Conservation (phyloP, 2,888 invertebrate genomes). For the Pseudoips prasinana region DNA sequence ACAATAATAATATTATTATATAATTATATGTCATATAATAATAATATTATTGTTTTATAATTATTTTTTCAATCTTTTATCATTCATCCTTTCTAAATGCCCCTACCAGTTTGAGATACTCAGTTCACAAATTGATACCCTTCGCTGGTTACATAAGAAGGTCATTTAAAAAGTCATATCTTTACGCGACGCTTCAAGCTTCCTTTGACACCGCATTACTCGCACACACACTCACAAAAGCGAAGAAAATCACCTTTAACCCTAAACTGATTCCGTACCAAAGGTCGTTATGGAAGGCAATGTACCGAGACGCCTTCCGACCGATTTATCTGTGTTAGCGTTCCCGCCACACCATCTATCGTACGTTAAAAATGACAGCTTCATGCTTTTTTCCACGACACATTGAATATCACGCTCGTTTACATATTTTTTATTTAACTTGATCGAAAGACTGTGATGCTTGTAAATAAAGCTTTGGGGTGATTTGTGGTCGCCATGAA, state of each 20-base stretch:
- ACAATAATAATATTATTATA: no score
- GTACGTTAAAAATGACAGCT: conserved; percentile 72
- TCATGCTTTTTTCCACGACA: conserved; percentile 66
- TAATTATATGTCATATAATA: no score
- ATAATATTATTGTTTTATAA: no score
- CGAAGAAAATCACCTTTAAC: conserved; percentile 70
- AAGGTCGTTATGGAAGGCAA: conserved; percentile 76
- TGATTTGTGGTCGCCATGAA: conserved; percentile 40
- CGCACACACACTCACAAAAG: conserved; percentile 34
- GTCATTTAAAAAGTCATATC: conserved; percentile 25
- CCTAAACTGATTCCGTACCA: conserved; percentile 69
- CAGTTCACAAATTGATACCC: no score
- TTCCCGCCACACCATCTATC: conserved; percentile 57
- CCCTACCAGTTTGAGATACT: no score
- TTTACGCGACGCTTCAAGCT: conserved; percentile 31
- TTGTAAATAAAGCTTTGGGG: conserved; percentile 55
- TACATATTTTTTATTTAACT: conserved; percentile 72
- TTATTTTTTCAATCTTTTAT: no score
- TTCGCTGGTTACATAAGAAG: no score
- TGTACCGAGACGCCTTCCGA: conserved; percentile 70
- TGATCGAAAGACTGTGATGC: conserved; percentile 44
- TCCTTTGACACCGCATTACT: conserved; percentile 40
- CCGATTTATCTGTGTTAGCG: conserved; percentile 67
- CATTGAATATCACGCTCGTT: conserved; percentile 66
- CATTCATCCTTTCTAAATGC: no score